Evolutionary conservation across 2,888 invertebrate species (phyloP).

Genomic region (Agrotis clavis): DNA sequence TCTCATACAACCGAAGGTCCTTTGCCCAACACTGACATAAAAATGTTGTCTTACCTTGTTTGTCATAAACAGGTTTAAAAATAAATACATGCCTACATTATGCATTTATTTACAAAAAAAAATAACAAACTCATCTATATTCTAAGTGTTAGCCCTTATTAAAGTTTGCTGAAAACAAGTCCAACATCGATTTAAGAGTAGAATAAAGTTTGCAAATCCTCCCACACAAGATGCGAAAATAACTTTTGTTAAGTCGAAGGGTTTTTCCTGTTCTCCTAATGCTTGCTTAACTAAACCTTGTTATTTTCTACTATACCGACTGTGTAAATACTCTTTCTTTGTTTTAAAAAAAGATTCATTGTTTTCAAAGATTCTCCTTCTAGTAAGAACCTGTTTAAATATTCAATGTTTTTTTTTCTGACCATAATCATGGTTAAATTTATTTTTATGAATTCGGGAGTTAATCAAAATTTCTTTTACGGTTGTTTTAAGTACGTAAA

Average conservation of each 20-base stretch:
- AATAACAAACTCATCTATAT: slow-evolving; percentile 16
- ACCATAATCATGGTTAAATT: neutral
- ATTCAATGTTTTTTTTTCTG: slow-evolving; percentile 17
- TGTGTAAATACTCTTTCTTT: slow-evolving; percentile 24
- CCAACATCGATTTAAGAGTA: neutral
- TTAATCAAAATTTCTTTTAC: neutral
- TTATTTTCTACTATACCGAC: slow-evolving; percentile 28
- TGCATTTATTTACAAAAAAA: neutral
- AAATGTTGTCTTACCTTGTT: too few relatives aligned
- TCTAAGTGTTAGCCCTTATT: slow-evolving; percentile 3
- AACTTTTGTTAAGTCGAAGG: slow-evolving; percentile 14
- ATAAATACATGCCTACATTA: too few relatives aligned
- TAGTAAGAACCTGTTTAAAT: slow-evolving; percentile 15
- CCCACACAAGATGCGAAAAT: slow-evolving; percentile 28
- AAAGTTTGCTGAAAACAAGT: slow-evolving; percentile 22
- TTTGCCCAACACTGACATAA: too few relatives aligned
- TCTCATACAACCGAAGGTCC: too few relatives aligned
- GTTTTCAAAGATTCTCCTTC: slow-evolving; percentile 8
- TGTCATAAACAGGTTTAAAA: too few relatives aligned
- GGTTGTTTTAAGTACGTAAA: too few relatives aligned
- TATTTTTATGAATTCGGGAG: neutral
- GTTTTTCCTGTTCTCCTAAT: slow-evolving; percentile 20
- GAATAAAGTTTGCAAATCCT: slow-evolving; percentile 39
- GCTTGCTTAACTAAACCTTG: slow-evolving; percentile 34
- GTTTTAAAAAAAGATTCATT: slow-evolving; percentile 4